A percentile compares a stretch with the other conserved stretches of the same genome.
phyloP scores from a whole-genome alignment of 2,113 vertebrate genomes.

The Suncus etruscus region DNA sequence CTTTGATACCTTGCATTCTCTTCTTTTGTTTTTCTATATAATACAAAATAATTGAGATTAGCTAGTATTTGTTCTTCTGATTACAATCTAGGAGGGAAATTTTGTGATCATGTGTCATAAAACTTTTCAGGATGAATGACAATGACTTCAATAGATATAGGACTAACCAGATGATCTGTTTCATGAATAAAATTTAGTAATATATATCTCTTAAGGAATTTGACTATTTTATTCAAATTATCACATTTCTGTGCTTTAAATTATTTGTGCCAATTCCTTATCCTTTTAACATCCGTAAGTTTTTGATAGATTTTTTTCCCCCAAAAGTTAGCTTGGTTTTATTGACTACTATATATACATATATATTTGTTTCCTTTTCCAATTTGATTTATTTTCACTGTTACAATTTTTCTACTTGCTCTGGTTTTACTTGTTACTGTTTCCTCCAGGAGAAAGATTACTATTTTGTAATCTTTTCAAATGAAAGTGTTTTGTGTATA shows the following conservation, averaged over 20 bases:
- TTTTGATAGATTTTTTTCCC: neutral
- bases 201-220: conserved; percentile 30
- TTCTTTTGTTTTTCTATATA: no score
- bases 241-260: conserved; percentile 37
- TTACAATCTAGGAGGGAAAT: no score
- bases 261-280: conserved; percentile 37
- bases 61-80: no score
- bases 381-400: neutral
- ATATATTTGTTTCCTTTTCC: neutral
- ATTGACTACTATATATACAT: neutral
- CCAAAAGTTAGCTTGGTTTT: neutral
- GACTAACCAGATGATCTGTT: neutral
- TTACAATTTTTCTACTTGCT: conserved; percentile 22
- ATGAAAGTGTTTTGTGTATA: conserved; percentile 23
- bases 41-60: no score
- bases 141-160: neutral
- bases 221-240: neutral
- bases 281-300: neutral
- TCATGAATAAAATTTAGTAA: neutral
- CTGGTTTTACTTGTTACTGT: conserved; percentile 8
- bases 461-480: neutral
- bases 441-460: conserved; percentile 32
- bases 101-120: neutral
- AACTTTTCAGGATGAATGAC: conserved; percentile 36
- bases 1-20: no score